Evolutionary conservation across 2,797 vertebrate species (phyloP), one percentile per base, ranked within the genome.

Genomic region (Emys orbicularis): DNA sequence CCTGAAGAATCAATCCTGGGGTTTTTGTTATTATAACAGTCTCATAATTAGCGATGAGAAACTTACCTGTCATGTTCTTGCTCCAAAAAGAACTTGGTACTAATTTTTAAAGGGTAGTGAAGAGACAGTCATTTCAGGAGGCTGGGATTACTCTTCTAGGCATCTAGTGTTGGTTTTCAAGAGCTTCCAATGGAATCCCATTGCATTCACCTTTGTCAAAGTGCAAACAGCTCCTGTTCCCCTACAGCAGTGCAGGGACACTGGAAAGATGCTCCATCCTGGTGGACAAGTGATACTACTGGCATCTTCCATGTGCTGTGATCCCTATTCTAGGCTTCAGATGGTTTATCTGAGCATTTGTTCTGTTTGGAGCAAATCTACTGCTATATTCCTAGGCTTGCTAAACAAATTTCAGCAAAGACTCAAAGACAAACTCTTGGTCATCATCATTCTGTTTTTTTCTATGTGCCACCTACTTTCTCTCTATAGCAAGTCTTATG

Each of bases 401-500:
- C 59, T 90, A 29, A 15, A 72, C 29, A 90, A 90, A 86, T 27
- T 19, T 16, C 57, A 54, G n/a, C 41, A 12, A 61, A 89, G 2
- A 52, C 11, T n/a, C 47, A 68, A 47, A 89, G 47, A 34, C 76
- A 89, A 80, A 23, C 29, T 4, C 18, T 37, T 1, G 11, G 21
- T 29, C 0, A 0, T 54, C 83, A 44, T 18, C 74, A 13, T 6
- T 76, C 68, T 54, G 23, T 1, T 8, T 93, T 68, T 12, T 41
- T 37, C 54, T 8, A 0, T 7, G 57, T 92, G 87, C 11, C 77
- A 53, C 2, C 29, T 12, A 0, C 19, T 34, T n/a, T 0, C 0
- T 31, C 41, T 54, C 83, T 50, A 12, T 7, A 57, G 56, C 10
- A 3, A 5, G 57, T 29, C 81, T 9, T 0, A 0, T 2, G 27